Evolutionary conservation across 2,797 vertebrate genomes (phyloP).

Genomic region (Amniataba percoides): DNA sequence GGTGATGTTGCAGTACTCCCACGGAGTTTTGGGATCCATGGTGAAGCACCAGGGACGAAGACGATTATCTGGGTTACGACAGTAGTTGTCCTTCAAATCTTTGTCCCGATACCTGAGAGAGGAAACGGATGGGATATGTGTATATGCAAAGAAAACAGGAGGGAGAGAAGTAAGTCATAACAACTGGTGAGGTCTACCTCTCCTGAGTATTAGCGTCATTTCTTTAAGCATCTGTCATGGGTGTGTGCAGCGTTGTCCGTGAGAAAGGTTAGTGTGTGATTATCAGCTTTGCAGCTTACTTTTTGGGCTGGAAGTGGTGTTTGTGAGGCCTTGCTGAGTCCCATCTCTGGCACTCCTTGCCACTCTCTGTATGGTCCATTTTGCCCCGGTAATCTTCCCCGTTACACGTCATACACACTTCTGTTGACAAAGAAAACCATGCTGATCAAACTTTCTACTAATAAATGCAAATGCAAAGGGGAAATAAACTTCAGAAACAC

Average conservation of each 20-base stretch:
- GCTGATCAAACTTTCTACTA: not conserved
- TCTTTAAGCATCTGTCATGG: slow-evolving; percentile 63
- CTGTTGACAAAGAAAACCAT: slow-evolving; percentile 76
- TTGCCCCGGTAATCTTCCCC: slow-evolving; percentile 94
- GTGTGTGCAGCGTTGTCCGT: slow-evolving; percentile 55
- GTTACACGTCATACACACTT: slow-evolving; percentile 94
- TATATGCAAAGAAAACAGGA: slow-evolving; percentile 15
- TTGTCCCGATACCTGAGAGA: slow-evolving; percentile 91
- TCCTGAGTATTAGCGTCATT: slow-evolving; percentile 53
- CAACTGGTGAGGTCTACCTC: slow-evolving; percentile 59
- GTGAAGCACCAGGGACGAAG: slow-evolving; percentile 97
- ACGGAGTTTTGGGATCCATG: slow-evolving; percentile 92
- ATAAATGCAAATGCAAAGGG: slow-evolving; percentile 7
- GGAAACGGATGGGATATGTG: slow-evolving; percentile 11
- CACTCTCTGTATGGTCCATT: slow-evolving; percentile 94
- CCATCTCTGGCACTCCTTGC: slow-evolving; percentile 97
- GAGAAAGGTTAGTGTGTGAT: slow-evolving; percentile 49
- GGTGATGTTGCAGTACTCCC: slow-evolving; percentile 98
- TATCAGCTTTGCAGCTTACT: slow-evolving; percentile 83
- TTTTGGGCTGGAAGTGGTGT: slow-evolving; percentile 93
- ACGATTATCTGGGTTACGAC: slow-evolving; percentile 96
- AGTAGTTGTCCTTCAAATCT: slow-evolving; percentile 98
- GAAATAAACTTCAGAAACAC: slow-evolving; percentile 11
- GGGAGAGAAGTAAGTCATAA: slow-evolving; percentile 51
- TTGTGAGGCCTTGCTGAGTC: slow-evolving; percentile 92